Evolutionary conservation across 2,888 invertebrate species (phyloP).

Genomic region (Apotomis turbidana): DNA sequence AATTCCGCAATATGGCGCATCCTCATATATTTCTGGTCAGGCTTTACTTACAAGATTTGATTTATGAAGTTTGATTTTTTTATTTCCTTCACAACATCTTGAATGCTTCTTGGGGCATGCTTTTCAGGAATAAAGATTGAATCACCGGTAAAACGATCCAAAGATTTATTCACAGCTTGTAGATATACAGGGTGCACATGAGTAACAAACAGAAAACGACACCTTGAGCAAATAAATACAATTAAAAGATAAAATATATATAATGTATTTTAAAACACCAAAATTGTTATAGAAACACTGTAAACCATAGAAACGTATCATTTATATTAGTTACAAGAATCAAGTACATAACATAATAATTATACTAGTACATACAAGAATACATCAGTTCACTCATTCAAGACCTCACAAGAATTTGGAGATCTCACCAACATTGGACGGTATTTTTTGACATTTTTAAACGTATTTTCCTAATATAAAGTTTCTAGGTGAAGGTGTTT

Average conservation of each 20-base stretch:
- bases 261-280: constrained; percentile 68
- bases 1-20: too few relatives aligned
- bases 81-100: too few relatives aligned
- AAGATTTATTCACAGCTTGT: too few relatives aligned
- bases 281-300: constrained; percentile 75
- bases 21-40: too few relatives aligned
- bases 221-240: constrained; percentile 51
- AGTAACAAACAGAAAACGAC: not conserved
- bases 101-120: too few relatives aligned
- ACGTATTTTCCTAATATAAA: not conserved
- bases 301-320: constrained; percentile 74
- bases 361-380: constrained; percentile 51
- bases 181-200: too few relatives aligned
- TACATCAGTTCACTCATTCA: constrained; percentile 46
- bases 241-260: constrained; percentile 59
- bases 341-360: constrained; percentile 57
- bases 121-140: too few relatives aligned
- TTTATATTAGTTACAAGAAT: constrained; percentile 70
- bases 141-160: too few relatives aligned
- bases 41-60: too few relatives aligned
- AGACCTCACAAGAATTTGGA: constrained; percentile 60
- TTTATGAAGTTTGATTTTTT: too few relatives aligned
- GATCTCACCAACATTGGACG: constrained; percentile 24
- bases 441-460: not conserved
- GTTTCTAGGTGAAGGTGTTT: constrained; percentile 1